Percentiles rank a stretch among this genome's conserved stretches.
These are phyloP conservation scores for Enoplolaimus lenunculus DNA, from an alignment of 2,888 invertebrate species.

Conservation along the genomic window DNA sequence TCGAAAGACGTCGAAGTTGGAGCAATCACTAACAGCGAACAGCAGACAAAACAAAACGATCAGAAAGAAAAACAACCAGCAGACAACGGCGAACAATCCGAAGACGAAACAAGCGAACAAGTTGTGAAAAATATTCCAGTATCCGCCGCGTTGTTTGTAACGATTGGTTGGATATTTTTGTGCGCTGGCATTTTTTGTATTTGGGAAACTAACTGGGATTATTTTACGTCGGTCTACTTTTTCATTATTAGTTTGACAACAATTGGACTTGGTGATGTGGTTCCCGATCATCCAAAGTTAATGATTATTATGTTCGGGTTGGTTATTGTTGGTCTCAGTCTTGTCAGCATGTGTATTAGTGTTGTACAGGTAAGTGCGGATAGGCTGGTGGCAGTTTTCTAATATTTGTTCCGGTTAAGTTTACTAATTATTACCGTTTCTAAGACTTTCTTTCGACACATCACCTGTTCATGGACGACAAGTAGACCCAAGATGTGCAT, in stretches of 20 bases:
- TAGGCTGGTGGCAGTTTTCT: too few relatives aligned
- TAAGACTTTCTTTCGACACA: too few relatives aligned
- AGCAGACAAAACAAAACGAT: too few relatives aligned
- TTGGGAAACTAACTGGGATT: conserved; percentile 59
- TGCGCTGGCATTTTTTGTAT: conserved; percentile 76
- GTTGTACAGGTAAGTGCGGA: conserved; percentile 36
- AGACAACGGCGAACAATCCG: neutral
- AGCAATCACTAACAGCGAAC: too few relatives aligned
- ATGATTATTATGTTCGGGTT: conserved; percentile 43
- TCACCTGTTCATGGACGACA: too few relatives aligned
- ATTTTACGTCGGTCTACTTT: conserved; percentile 44
- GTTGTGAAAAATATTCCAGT: conserved; percentile 21
- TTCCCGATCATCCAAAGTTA: conserved; percentile 44
- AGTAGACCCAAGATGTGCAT: too few relatives aligned
- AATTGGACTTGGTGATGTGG: conserved; percentile 46
- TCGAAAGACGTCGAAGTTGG: neutral
- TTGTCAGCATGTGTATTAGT: conserved; percentile 46
- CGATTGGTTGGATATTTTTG: conserved; percentile 71
- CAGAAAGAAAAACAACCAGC: neutral
- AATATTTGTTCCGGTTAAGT: too few relatives aligned
- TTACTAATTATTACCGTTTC: too few relatives aligned
- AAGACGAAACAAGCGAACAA: conserved; percentile 10
- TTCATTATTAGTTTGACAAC: conserved; percentile 43
- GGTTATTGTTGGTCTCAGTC: conserved; percentile 44
- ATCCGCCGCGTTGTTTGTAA: conserved; percentile 52